phyloP scores from a whole-genome alignment of 2,797 vertebrate species.

The Scomberomorus guttatus region DNA sequence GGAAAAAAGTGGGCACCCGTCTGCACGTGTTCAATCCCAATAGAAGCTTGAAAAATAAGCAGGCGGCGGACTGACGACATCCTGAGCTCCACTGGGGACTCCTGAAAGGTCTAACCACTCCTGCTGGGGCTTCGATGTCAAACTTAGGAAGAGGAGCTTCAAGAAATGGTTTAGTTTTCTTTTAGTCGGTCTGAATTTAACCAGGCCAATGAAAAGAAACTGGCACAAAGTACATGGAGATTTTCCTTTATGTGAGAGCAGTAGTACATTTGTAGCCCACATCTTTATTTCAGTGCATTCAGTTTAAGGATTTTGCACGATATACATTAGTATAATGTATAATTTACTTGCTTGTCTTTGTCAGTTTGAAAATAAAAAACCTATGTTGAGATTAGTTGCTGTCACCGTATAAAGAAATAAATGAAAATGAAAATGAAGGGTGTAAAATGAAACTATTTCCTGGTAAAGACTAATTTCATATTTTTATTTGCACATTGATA shows the following conservation, averaged over 20 bases:
- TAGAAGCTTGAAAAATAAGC: constrained; percentile 90
- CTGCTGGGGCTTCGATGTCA: constrained; percentile 60
- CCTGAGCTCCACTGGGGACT: constrained; percentile 81
- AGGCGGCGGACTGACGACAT: constrained; percentile 81
- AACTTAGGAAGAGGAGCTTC: constrained; percentile 51
- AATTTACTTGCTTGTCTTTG: not conserved
- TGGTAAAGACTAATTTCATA: too few relatives aligned
- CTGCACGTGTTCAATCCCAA: constrained; percentile 85
- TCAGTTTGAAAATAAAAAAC: not conserved
- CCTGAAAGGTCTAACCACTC: constrained; percentile 68
- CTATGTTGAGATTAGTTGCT: too few relatives aligned
- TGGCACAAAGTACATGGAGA: not conserved
- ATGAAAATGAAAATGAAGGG: not conserved
- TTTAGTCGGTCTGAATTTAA: constrained; percentile 37
- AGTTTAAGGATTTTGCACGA: not conserved
- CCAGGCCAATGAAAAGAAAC: constrained; percentile 10
- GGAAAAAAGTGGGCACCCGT: constrained; percentile 73
- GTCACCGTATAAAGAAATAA: too few relatives aligned
- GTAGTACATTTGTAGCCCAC: not conserved
- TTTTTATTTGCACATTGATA: too few relatives aligned
- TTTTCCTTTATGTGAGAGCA: not conserved
- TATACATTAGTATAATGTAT: not conserved
- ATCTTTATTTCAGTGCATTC: not conserved
- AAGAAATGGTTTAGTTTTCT: constrained; percentile 39
- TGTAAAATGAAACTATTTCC: not conserved